A percentile compares a stretch with the other conserved stretches of the same genome.
phyloP scores from a whole-genome alignment of 2,888 invertebrate species.

The Coelinius sp. region DNA sequence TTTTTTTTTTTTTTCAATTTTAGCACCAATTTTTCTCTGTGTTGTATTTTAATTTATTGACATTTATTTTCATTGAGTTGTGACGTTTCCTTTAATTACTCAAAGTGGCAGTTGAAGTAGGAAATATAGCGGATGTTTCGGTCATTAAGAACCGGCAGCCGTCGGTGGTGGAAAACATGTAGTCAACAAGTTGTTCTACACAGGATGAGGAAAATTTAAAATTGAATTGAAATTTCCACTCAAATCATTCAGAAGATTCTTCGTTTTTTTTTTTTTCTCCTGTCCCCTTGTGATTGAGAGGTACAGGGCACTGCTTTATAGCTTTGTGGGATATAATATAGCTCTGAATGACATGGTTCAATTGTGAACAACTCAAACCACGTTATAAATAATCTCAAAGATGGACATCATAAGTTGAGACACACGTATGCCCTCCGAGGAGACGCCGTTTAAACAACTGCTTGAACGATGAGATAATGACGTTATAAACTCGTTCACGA shows the following conservation, averaged over 20 bases:
- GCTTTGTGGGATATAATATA: too few relatives aligned
- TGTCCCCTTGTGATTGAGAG: neutral
- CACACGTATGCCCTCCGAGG: constrained; percentile 18
- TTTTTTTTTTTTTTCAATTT: too few relatives aligned
- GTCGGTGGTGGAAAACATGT: neutral
- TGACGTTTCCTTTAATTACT: neutral
- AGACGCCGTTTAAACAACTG: constrained; percentile 7
- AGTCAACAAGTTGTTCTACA: neutral
- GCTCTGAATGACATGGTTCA: neutral
- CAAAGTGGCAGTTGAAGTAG: neutral
- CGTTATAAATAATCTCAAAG: constrained; percentile 1
- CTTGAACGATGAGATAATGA: constrained; percentile 19
- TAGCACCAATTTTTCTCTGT: too few relatives aligned
- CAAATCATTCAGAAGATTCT: neutral
- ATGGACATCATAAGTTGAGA: constrained; percentile 16
- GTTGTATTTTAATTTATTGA: neutral
- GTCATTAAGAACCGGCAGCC: neutral
- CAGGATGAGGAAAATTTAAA: neutral
- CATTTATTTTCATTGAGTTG: neutral
- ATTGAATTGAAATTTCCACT: neutral
- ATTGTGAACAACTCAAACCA: neutral
- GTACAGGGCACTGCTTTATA: neutral
- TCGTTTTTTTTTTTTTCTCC: neutral
- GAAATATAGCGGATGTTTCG: constrained; percentile 6
- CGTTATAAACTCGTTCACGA: constrained; percentile 26